phyloP scores from a whole-genome alignment of 2,113 vertebrate species.

The Bucco capensis region DNA sequence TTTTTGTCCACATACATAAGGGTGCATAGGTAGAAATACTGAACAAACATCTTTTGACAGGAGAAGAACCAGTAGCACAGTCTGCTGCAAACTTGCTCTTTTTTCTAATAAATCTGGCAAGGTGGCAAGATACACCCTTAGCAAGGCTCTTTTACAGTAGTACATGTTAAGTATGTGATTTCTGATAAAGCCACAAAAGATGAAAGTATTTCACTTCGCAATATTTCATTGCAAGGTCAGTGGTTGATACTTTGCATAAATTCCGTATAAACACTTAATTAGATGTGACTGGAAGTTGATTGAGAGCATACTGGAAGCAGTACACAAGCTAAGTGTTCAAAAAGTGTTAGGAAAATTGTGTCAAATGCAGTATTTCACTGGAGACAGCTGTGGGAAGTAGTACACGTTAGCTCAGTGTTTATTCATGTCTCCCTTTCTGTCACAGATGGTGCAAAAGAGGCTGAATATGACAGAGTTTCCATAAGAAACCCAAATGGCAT shows the following conservation, averaged over 20 bases:
- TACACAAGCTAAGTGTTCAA: background rate
- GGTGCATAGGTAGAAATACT: rapidly evolving
- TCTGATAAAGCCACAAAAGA: background rate
- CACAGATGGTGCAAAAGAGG: slow-evolving; percentile 12
- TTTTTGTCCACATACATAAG: background rate
- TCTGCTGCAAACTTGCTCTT: background rate
- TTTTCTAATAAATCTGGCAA: background rate
- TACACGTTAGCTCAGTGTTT: background rate
- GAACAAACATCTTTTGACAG: background rate
- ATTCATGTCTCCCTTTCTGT: background rate
- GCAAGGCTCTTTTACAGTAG: background rate
- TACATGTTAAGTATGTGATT: background rate
- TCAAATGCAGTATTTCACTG: background rate
- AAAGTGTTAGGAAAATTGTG: background rate
- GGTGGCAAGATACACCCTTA: background rate
- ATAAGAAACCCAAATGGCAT: background rate
- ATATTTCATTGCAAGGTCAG: background rate
- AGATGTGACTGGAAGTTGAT: background rate
- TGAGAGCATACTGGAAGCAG: background rate
- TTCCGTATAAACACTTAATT: background rate
- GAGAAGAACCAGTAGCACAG: background rate
- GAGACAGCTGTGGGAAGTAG: background rate
- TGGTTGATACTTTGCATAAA: background rate
- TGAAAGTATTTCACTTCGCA: background rate
- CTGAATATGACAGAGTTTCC: background rate